phyloP scores from a whole-genome alignment of 2,113 vertebrate species.

The Dasypus novemcinctus region DNA sequence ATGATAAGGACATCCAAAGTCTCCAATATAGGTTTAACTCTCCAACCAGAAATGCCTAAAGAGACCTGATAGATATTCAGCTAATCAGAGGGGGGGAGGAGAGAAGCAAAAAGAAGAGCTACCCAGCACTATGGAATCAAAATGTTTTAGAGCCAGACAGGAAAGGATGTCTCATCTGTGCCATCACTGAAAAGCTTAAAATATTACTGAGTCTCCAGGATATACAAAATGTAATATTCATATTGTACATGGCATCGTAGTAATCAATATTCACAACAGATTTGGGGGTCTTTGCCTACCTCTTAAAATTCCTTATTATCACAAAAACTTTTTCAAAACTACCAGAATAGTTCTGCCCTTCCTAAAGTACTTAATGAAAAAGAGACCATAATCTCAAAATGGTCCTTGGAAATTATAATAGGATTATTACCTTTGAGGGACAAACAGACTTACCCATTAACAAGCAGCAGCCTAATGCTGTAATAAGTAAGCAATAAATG shows the following conservation, averaged over 20 bases:
- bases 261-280: neutral
- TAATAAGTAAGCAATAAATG: neutral
- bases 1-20: neutral
- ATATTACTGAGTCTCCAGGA: neutral
- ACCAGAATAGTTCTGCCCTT: neutral
- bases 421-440: neutral
- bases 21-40: neutral
- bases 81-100: neutral
- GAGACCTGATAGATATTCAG: neutral
- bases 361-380: neutral
- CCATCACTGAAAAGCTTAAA: neutral
- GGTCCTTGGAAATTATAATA: neutral
- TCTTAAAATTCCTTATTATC: constrained; percentile 5
- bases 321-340: constrained; percentile 22
- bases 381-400: neutral
- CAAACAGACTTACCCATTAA: neutral
- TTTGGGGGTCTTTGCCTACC: neutral
- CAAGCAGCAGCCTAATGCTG: neutral
- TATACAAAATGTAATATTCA: neutral
- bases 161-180: neutral
- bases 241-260: neutral
- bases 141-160: neutral
- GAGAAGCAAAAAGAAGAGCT: neutral
- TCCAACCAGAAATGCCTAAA: neutral
- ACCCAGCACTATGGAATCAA: neutral